Evolutionary conservation across 2,797 vertebrate genomes (phyloP), one percentile per base, ranked within the genome.

Genomic region (Siniperca undulata): DNA sequence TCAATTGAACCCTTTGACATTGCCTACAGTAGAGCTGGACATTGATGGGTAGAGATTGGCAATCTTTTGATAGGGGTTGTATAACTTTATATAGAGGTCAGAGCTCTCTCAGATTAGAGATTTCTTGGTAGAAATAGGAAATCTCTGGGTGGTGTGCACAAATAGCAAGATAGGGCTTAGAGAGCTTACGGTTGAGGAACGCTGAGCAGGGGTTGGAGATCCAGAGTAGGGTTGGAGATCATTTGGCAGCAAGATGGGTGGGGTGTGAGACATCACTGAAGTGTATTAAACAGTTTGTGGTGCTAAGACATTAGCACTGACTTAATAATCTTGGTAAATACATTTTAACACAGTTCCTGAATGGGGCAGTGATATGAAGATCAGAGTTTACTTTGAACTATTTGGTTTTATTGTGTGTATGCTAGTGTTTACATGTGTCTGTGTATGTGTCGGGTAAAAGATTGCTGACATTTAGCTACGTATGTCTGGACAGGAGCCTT

Each of bases 401-500:
- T 5, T 64, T 73, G 38, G 20, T 65, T 72, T 67, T 5, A 59
- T 59, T 68, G 50, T 61, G 7, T 64, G 9, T 50, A n/a, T 75
- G 38, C 22, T 6, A 62, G 5, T 30, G 9, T 50, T 24, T 61
- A 1, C n/a, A 9, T 60, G 22, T 77, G 34, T 65, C 0, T 48
- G 3, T 66, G 12, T 65, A 6, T 61, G 27, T 75, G n/a, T 40
- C 4, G 20, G 20, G 1, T 27, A 20, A 46, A 42, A 27, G 4
- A 40, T 59, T 70, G 3, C 19, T 80, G 13, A 74, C 24, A 59
- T 81, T 66, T 40, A 69, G 1, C 7, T 59, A 2, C 80, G 1
- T 48, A 11, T 83, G 30, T 90, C 13, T 88, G 58, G 2, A 68
- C 78, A 94, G 93, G 75, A 84, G 91, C 58, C 86, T 95, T 90